Base-by-base conservation (phyloP, 2,113 vertebrate species). In the Bungarus multicinctus region DNA sequence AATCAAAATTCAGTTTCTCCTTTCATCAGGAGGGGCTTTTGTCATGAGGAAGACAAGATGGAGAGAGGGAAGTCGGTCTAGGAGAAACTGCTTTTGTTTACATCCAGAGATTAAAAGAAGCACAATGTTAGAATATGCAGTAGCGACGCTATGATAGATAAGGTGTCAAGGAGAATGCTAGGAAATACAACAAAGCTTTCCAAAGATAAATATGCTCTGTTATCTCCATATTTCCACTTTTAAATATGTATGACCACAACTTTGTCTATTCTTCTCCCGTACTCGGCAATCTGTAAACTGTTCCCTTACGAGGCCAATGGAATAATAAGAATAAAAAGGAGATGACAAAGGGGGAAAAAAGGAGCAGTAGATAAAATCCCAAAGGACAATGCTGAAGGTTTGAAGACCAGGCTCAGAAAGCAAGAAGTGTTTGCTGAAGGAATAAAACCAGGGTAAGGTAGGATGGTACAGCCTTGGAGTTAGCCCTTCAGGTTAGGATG, bases 161-260 rank as follows among this genome's bases (percentile, higher is more conserved):
- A 97, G 94, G 93, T 97, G 96, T 97, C 96, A 97, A 97, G 96
- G 95, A 96, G 93, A 97, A 91, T 95, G 97, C 95, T 86, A 95
- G 91, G 93, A 97, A 95, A 74, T 95, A 96, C 95, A 97, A 94
- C 92, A 96, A 94, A 96, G 94, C 95, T 96, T 97, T 87, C 94
- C 94, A 95, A 93, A 95, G 94, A 97, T 95, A 97, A 96, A 97
- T 95, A 96, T 95, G 94, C 89, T 93, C 3, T 55, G 92, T 97
- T 97, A 96, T 97, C 95, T 97, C 89, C 92, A 93, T 96, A 97
- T 94, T 94, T 96, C 93, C 91, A 93, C 93, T 97, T 98, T 98
- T 97, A 97, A 97, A 97, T 97, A 97, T 97, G 96, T 95, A 97
- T 97, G 94, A 97, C 93, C 92, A 91, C 94, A 96, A 93, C 30